Percentiles rank a stretch among this genome's conserved stretches.
Evolutionary conservation across 2,113 vertebrate species (phyloP).

Genomic region (Ondatra zibethicus): DNA sequence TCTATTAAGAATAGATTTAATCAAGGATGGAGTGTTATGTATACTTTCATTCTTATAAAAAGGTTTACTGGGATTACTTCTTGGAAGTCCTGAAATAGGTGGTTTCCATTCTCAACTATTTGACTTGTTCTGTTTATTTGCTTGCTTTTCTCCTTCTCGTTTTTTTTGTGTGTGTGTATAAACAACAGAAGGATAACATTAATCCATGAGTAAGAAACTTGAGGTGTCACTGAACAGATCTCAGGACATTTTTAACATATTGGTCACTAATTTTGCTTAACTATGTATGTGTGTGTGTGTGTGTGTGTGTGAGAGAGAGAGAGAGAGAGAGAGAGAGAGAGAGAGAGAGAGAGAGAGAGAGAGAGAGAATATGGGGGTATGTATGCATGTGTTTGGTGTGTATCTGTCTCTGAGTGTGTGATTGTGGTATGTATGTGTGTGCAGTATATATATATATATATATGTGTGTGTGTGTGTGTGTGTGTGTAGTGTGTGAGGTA

Average conservation of each 20-base stretch:
- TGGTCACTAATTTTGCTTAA: background rate
- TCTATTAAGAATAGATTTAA: background rate
- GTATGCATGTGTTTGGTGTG: background rate
- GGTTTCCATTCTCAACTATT: background rate
- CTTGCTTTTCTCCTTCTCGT: background rate
- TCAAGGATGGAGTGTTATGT: background rate
- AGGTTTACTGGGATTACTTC: background rate
- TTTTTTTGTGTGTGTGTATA: background rate
- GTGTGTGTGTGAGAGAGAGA: background rate
- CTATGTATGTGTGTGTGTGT: background rate
- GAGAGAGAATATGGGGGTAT: background rate
- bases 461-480: background rate
- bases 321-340: too few species aligned
- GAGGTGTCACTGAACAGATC: background rate
- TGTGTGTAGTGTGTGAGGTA: background rate
- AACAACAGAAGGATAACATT: background rate
- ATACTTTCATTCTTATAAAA: background rate
- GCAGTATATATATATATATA: background rate
- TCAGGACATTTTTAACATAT: constrained; percentile 13
- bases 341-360: too few species aligned
- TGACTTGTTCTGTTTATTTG: background rate
- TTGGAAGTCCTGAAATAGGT: background rate
- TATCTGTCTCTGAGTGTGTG: background rate
- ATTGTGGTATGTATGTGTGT: background rate
- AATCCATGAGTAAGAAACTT: background rate